A percentile compares a stretch with the other conserved stretches of the same genome.
Evolutionary conservation across 2,113 vertebrate genomes (phyloP).

Genomic region (Xenus cinereus): DNA sequence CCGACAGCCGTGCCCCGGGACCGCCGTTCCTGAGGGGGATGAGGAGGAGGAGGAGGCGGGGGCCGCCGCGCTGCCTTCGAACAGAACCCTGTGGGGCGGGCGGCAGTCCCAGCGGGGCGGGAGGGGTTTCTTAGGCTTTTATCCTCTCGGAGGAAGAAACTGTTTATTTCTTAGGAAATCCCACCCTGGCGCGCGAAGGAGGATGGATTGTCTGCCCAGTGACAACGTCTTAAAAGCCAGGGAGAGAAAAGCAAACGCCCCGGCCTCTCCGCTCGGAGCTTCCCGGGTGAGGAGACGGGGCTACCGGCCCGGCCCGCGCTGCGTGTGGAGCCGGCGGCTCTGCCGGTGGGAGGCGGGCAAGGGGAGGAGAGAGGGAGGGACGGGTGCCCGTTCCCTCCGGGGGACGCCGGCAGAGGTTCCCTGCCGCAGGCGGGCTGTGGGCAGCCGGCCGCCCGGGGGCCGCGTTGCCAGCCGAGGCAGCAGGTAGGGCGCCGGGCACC

Average conservation of each 20-base stretch:
- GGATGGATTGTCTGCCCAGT: not conserved
- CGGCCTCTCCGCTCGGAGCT: not conserved
- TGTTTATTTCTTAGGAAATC: not conserved
- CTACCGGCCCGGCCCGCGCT: not conserved
- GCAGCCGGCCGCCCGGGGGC: not conserved
- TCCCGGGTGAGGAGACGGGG: not conserved
- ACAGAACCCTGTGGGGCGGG: not conserved
- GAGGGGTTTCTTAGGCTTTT: not conserved
- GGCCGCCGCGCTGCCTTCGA: not conserved
- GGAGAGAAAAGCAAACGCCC: not conserved
- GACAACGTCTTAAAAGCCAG: not conserved
- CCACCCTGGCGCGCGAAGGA: not conserved
- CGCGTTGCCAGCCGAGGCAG: not conserved
- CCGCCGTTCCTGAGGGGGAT: not conserved
- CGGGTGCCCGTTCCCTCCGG: slow-evolving; percentile 46
- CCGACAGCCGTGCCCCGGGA: not conserved
- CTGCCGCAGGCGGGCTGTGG: not conserved
- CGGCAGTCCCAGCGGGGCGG: too few relatives aligned
- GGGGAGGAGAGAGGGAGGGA: slow-evolving; percentile 42
- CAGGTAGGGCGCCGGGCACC: not conserved
- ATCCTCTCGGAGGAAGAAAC: not conserved
- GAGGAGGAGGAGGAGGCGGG: not conserved
- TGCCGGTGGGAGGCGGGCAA: not conserved
- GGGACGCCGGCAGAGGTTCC: slow-evolving; percentile 47
- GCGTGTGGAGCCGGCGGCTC: not conserved